Conservation (phyloP, 2,888 invertebrate genomes). For the Spisula solida region DNA sequence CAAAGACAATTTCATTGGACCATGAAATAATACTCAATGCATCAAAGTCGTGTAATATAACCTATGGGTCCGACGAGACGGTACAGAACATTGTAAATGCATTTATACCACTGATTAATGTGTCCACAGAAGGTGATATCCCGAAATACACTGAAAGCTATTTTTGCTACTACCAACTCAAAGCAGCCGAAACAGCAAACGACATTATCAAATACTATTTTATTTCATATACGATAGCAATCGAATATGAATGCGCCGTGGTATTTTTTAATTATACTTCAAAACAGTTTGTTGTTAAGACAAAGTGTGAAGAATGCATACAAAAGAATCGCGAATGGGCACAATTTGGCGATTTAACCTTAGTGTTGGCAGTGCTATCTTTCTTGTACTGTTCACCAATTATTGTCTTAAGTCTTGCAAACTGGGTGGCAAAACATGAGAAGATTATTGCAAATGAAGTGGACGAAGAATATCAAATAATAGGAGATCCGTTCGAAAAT, state of each 20-base stretch:
- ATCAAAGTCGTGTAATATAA: constrained; percentile 30
- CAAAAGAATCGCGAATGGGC: not conserved
- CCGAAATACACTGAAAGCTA: constrained; percentile 47
- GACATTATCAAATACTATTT: constrained; percentile 29
- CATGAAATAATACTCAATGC: constrained; percentile 12
- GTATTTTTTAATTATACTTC: not conserved
- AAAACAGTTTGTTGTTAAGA: not conserved
- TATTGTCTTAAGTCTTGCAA: constrained; percentile 34
- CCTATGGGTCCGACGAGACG: constrained; percentile 43
- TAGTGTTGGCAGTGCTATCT: constrained; percentile 50
- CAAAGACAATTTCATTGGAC: constrained; percentile 41
- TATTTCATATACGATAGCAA: constrained; percentile 31
- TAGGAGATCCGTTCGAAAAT: not conserved
- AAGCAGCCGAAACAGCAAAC: not conserved
- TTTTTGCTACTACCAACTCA: constrained; percentile 50
- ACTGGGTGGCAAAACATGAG: constrained; percentile 42
- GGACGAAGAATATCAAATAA: not conserved
- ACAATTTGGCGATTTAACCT: not conserved
- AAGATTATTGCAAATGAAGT: constrained; percentile 12
- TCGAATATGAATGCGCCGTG: constrained; percentile 52
- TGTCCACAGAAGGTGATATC: not conserved
- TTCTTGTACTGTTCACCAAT: constrained; percentile 54
- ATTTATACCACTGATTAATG: constrained; percentile 21
- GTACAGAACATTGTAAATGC: constrained; percentile 34
- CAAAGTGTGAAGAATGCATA: not conserved